A percentile compares a stretch with the other conserved stretches of the same genome.
These are phyloP conservation scores for Aphelenchoides besseyi DNA, from an alignment of 1,140 invertebrate genomes.

Conservation along the genomic window DNA sequence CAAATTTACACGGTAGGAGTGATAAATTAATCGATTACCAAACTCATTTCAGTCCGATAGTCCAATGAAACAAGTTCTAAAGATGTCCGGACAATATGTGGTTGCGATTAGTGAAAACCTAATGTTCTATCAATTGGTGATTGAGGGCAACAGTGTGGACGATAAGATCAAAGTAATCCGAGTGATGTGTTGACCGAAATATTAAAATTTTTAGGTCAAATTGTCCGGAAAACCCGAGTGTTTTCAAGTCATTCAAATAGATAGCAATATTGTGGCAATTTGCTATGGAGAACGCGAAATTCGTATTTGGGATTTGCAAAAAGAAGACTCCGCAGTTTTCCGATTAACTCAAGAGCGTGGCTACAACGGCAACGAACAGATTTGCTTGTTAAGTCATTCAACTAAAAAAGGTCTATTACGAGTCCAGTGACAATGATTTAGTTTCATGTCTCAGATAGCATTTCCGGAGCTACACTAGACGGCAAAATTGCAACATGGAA, in stretches of 20 bases:
- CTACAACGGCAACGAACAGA: conserved; percentile 65
- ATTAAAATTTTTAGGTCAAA: conserved; percentile 64
- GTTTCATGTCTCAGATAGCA: conserved; percentile 64
- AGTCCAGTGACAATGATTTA: background rate
- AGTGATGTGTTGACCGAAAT: background rate
- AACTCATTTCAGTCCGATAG: conserved; percentile 33
- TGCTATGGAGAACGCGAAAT: conserved; percentile 65
- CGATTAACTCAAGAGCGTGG: conserved; percentile 57
- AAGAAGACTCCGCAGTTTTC: conserved; percentile 74
- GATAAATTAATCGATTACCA: background rate
- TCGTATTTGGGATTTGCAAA: conserved; percentile 87
- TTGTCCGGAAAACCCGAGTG: conserved; percentile 71
- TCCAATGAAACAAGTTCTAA: conserved; percentile 35
- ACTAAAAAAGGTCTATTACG: conserved; percentile 63
- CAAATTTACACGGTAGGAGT: conserved; percentile 35
- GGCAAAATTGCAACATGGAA: conserved; percentile 87
- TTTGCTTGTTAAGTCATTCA: conserved; percentile 61
- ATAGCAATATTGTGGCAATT: conserved; percentile 42
- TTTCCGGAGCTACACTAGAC: conserved; percentile 85
- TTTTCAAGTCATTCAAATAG: conserved; percentile 34
- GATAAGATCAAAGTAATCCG: conserved; percentile 41
- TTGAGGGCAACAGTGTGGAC: conserved; percentile 61
- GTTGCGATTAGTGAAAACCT: conserved; percentile 39
- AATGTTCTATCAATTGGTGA: conserved; percentile 56
- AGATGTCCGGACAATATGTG: conserved; percentile 38